A percentile compares a stretch with the other conserved stretches of the same genome.
These are phyloP conservation scores for Corynorhinus townsendii DNA, from an alignment of 2,113 vertebrate genomes.

Conservation along the genomic window DNA sequence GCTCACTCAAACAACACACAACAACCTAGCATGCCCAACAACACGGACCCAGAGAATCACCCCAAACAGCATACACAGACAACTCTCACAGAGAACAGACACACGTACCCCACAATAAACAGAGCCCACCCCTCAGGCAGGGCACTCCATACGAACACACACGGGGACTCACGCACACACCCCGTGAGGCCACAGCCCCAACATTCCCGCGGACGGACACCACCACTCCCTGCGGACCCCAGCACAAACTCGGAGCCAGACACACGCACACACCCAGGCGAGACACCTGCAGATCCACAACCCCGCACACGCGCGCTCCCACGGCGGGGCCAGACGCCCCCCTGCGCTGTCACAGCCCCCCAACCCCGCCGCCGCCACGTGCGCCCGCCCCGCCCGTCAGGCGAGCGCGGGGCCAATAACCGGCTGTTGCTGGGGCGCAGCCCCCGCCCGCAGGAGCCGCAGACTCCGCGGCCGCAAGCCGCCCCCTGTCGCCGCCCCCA, in stretches of 20 bases:
- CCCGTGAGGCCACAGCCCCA: conserved; percentile 30
- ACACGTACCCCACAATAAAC: conserved; percentile 12
- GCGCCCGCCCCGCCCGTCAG: conserved; percentile 69
- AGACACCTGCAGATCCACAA: conserved; percentile 72
- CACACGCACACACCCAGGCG: conserved; percentile 69
- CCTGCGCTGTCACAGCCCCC: conserved; percentile 59
- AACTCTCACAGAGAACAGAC: conserved; percentile 38
- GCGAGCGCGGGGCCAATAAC: conserved; percentile 70
- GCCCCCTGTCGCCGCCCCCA: conserved; percentile 66
- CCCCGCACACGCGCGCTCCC: conserved; percentile 64
- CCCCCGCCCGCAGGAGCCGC: conserved; percentile 71
- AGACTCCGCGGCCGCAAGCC: conserved; percentile 58
- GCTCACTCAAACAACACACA: conserved; percentile 18
- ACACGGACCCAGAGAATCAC: not conserved
- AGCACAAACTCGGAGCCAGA: conserved; percentile 66
- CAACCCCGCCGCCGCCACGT: conserved; percentile 66
- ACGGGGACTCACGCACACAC: conserved; percentile 31
- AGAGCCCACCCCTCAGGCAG: not conserved
- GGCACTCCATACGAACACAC: not conserved
- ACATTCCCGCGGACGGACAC: conserved; percentile 38
- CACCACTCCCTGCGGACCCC: conserved; percentile 31
- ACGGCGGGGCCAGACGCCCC: conserved; percentile 63
- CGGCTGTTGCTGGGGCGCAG: conserved; percentile 75
- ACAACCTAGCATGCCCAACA: not conserved
- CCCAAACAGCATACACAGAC: not conserved